Evolutionary conservation across 2,888 invertebrate genomes (phyloP).

Genomic region (Melanostoma scalare): DNA sequence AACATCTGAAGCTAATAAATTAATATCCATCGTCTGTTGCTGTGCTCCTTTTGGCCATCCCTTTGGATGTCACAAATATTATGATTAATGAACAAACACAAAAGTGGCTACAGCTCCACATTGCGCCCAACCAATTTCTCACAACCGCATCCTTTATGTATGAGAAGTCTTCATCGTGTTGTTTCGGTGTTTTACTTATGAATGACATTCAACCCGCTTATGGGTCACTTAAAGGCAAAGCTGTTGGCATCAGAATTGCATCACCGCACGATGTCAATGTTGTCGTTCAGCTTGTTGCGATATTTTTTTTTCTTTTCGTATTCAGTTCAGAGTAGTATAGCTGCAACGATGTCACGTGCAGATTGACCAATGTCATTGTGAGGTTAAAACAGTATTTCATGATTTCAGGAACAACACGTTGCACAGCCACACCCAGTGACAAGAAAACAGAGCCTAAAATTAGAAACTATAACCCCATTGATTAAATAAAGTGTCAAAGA

Average conservation of each 20-base stretch:
- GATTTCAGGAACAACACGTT: constrained; percentile 44
- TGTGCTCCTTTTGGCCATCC: constrained; percentile 14
- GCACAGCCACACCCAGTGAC: constrained; percentile 17
- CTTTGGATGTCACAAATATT: constrained; percentile 48
- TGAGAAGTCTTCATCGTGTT: neutral
- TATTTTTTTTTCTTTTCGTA: neutral
- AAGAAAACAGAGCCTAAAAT: constrained; percentile 6
- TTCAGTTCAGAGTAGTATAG: neutral
- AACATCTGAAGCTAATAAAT: constrained; percentile 60
- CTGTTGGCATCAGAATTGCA: constrained; percentile 27
- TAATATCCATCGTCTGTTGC: constrained; percentile 45
- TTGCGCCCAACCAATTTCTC: constrained; percentile 1
- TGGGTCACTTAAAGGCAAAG: constrained; percentile 28
- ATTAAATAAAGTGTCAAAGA: neutral
- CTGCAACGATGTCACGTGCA: constrained; percentile 57
- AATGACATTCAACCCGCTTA: constrained; percentile 37
- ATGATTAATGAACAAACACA: constrained; percentile 63
- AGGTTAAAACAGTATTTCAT: constrained; percentile 33
- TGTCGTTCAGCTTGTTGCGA: constrained; percentile 45
- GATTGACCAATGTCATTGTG: constrained; percentile 56
- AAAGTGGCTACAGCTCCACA: constrained; percentile 20
- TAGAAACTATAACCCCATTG: constrained; percentile 12
- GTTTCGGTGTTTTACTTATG: constrained; percentile 19
- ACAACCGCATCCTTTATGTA: constrained; percentile 22
- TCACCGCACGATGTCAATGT: constrained; percentile 19